Evolutionary conservation across 2,113 vertebrate genomes (phyloP).

Genomic region (Microcebus griseorufus): DNA sequence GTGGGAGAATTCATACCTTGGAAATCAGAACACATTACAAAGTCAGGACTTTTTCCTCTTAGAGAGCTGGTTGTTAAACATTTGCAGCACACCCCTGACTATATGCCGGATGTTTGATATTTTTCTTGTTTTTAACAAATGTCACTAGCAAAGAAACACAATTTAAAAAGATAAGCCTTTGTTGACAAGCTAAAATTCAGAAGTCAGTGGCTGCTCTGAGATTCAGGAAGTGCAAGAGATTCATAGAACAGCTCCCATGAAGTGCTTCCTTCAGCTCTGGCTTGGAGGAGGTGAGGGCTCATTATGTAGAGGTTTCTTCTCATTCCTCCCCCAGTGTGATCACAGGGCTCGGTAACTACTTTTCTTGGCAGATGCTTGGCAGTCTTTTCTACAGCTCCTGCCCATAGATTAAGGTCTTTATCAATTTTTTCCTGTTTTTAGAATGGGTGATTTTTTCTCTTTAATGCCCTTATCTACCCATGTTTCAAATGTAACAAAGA

Average conservation of each 20-base stretch:
- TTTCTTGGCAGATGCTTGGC: background rate
- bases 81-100: background rate
- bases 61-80: background rate
- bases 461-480: background rate
- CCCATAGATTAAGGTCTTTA: background rate
- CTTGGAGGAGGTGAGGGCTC: background rate
- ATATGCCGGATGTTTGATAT: background rate
- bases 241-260: background rate
- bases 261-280: background rate
- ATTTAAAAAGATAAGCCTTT: background rate
- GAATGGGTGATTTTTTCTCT: background rate
- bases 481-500: background rate
- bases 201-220: background rate
- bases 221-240: background rate
- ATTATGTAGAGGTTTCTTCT: background rate
- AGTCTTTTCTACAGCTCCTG: background rate
- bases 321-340: background rate
- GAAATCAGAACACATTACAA: background rate
- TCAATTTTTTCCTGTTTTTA: background rate
- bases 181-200: background rate
- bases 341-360: background rate
- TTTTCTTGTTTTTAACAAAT: constrained; percentile 1
- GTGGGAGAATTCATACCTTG: background rate
- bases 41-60: background rate
- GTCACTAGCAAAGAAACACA: background rate